A percentile compares a stretch with the other conserved stretches of the same genome.
These are phyloP conservation scores for Phasia obesa DNA, from an alignment of 2,888 invertebrate species.

Conservation along the genomic window DNA sequence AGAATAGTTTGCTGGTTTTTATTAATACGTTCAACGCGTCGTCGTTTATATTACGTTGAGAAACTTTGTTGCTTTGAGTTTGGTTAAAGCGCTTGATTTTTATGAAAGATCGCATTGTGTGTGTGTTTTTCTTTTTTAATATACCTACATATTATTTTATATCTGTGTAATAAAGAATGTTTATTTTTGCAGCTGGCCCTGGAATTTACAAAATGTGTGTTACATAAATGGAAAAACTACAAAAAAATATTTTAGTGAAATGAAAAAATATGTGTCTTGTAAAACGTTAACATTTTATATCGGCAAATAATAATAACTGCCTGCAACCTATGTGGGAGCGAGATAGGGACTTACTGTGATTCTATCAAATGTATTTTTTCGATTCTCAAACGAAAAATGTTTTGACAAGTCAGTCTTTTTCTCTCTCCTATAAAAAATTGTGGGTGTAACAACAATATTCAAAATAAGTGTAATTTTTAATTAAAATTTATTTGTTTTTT, in stretches of 20 bases:
- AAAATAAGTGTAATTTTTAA: constrained; percentile 8
- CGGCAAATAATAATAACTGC: constrained; percentile 67
- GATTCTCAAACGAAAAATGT: constrained; percentile 52
- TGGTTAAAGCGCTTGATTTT: constrained; percentile 41
- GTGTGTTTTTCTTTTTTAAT: not conserved
- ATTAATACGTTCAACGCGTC: constrained; percentile 1
- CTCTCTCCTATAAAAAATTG: constrained; percentile 83
- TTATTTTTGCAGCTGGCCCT: constrained; percentile 51
- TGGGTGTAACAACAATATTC: constrained; percentile 80
- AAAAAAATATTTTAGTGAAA: not conserved
- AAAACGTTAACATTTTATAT: not conserved
- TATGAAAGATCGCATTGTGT: constrained; percentile 52
- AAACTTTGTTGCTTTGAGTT: constrained; percentile 61
- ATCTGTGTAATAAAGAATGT: not conserved
- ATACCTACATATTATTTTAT: not conserved
- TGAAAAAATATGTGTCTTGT: not conserved
- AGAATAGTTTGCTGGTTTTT: constrained; percentile 35
- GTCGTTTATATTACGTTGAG: constrained; percentile 42
- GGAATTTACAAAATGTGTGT: constrained; percentile 32
- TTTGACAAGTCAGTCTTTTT: constrained; percentile 83
- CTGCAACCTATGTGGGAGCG: constrained; percentile 83
- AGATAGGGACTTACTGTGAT: constrained; percentile 83
- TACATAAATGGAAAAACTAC: constrained; percentile 3
- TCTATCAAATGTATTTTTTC: constrained; percentile 71
- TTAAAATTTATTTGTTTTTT: not conserved